phyloP scores from a whole-genome alignment of 1,140 invertebrate species.

The Atta cephalotes region DNA sequence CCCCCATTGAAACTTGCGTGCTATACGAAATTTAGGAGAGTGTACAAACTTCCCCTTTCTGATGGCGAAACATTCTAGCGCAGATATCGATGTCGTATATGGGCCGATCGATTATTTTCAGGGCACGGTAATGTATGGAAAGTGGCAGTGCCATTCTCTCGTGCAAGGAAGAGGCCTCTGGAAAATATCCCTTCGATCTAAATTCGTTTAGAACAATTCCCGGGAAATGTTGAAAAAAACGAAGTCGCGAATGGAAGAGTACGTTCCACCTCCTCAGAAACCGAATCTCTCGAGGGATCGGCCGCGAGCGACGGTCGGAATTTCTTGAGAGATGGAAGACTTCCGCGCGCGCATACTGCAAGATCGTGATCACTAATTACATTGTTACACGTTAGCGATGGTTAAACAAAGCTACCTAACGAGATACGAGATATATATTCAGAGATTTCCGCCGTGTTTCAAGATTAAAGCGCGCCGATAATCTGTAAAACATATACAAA shows the following conservation, averaged over 20 bases:
- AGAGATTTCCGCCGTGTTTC: neutral
- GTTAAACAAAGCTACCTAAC: conserved; percentile 37
- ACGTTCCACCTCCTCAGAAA: neutral
- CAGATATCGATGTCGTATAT: conserved; percentile 3
- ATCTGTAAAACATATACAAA: conserved; percentile 20
- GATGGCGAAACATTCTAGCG: neutral
- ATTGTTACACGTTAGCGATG: conserved; percentile 54
- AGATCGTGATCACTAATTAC: conserved; percentile 60
- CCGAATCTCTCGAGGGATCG: conserved; percentile 26
- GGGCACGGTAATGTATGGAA: neutral
- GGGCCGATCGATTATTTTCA: conserved; percentile 40
- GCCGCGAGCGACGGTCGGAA: conserved; percentile 12
- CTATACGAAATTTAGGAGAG: conserved; percentile 35
- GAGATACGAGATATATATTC: conserved; percentile 32
- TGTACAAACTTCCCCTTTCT: conserved; percentile 30
- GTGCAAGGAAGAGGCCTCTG: neutral
- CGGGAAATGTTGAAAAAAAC: neutral
- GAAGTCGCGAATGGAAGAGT: neutral
- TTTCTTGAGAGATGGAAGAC: conserved; percentile 54
- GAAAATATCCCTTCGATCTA: neutral
- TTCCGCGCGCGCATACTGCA: conserved; percentile 14
- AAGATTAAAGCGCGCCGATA: conserved; percentile 58
- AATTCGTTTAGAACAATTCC: conserved; percentile 14
- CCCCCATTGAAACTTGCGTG: conserved; percentile 49
- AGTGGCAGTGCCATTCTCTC: neutral